phyloP scores from a whole-genome alignment of 1,140 invertebrate species.

The Pollicipes pollicipes region DNA sequence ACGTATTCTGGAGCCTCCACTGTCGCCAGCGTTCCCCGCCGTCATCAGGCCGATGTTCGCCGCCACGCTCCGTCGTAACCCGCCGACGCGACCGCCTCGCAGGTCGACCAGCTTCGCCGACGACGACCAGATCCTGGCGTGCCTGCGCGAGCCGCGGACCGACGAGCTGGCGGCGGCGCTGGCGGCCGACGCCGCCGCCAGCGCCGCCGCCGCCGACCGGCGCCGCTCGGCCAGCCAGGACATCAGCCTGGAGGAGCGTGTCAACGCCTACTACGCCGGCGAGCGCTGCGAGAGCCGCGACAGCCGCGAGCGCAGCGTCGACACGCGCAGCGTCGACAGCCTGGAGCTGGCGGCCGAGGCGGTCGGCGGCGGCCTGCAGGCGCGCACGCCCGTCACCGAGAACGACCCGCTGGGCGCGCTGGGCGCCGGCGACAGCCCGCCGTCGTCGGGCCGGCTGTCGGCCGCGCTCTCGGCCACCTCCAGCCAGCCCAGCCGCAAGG shows the following conservation, averaged over 20 bases:
- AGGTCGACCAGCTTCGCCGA: background rate
- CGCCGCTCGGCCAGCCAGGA: background rate
- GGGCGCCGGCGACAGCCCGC: conserved; percentile 11
- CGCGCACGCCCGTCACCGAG: conserved; percentile 62
- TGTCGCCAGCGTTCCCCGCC: no score
- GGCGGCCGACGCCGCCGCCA: no score
- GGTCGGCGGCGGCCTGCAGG: background rate
- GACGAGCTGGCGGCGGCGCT: background rate
- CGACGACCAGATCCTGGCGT: background rate
- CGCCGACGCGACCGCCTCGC: no score
- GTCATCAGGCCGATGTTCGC: no score
- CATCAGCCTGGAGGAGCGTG: background rate
- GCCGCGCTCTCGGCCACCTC: background rate
- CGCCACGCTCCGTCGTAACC: no score
- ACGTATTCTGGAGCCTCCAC: no score
- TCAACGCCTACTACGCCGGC: background rate
- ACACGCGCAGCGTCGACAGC: conserved; percentile 9
- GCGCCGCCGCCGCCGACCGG: no score
- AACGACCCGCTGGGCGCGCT: conserved; percentile 79
- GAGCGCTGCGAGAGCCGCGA: background rate
- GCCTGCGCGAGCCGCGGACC: background rate
- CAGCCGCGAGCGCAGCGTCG: conserved; percentile 16
- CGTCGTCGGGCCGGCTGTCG: background rate
- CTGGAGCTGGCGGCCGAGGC: background rate
- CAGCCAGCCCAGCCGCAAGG: background rate